Base-by-base conservation (phyloP, 1,140 invertebrate species). In the Bombus waltoni region DNA sequence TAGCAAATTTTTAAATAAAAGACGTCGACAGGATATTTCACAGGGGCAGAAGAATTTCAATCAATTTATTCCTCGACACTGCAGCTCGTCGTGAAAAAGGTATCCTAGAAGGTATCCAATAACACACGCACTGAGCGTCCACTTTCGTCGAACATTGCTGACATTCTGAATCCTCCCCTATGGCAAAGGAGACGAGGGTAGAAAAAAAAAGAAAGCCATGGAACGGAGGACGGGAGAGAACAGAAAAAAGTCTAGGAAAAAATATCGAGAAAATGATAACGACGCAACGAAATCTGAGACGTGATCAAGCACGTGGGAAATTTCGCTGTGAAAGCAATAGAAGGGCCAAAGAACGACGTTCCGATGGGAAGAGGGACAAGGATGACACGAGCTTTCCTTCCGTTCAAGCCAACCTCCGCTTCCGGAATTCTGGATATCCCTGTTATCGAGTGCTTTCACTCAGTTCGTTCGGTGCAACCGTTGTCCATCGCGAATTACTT, bases 281-380 rank as follows among this genome's bases (percentile, higher is more conserved):
- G 35, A 74, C 66, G 66, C 68, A 78, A 86, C 62, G 73, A 83
- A 62, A 75, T 62, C 44, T 47, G 59, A 59, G 78, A 88, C 75
- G 80, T 84, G 88, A 89, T 89, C 88, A 89, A 81, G 88, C 88
- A 89, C 80, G 87, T 86, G 84, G 80, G 78, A 87, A 83, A 89
- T 89, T 83, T 88, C 74, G 81, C 87, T 88, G 83, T 88, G 84
- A 81, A 81, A 89, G 88, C 87, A 72, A 89, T 73, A 70, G 72
- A 75, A 59, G 77, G 73, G 84, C 71, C 86, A 84, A 88, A 72
- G 75, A 74, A 53, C 59, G 84, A 35, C 53, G 35, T 73, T 40
- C 35, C n/a, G 3, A 53, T 6, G 18, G 22, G 25, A 25, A n/a
- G 76, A 44, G 76, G 38, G 32, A 68, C 32, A 35, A 70, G 59